phyloP scores from a whole-genome alignment of 2,113 vertebrate species.

The Psammodynastes pulverulentus region DNA sequence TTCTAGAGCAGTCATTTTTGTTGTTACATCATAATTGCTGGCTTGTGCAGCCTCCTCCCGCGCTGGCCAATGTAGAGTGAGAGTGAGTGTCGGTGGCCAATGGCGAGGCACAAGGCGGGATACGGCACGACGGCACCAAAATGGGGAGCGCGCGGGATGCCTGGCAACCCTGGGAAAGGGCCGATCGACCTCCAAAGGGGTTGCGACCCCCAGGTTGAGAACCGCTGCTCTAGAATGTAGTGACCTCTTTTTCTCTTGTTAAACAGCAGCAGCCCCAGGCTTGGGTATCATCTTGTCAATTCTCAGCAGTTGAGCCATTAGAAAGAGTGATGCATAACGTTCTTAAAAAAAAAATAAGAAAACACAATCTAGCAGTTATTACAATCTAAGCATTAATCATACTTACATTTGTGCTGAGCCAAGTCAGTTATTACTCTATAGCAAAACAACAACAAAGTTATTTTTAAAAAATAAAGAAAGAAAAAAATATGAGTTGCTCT shows the following conservation, averaged over 20 bases:
- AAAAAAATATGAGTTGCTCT: constrained; percentile 36
- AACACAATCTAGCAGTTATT: not conserved
- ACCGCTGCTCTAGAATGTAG: no score
- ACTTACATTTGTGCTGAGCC: constrained; percentile 46
- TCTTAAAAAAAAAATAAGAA: not conserved
- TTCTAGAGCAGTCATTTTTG: no score
- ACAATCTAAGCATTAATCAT: constrained; percentile 25
- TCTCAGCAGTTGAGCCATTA: not conserved
- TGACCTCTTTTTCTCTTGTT: not conserved
- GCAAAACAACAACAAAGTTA: constrained; percentile 9
- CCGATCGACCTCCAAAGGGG: no score
- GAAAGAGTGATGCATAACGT: not conserved
- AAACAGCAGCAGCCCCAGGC: not conserved
- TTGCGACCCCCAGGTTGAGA: no score
- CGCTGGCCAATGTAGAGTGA: no score
- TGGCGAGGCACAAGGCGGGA: no score
- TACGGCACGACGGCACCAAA: no score
- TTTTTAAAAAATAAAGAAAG: not conserved
- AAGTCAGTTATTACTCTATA: constrained; percentile 43
- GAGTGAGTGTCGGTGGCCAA: no score
- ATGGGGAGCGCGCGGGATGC: no score
- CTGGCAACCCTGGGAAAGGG: no score
- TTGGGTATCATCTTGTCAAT: not conserved
- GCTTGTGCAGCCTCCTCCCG: no score
- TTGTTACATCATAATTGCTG: no score